These are phyloP conservation scores for Notothenia rossii DNA, from an alignment of 2,113 vertebrate species.

Conservation along the genomic window DNA sequence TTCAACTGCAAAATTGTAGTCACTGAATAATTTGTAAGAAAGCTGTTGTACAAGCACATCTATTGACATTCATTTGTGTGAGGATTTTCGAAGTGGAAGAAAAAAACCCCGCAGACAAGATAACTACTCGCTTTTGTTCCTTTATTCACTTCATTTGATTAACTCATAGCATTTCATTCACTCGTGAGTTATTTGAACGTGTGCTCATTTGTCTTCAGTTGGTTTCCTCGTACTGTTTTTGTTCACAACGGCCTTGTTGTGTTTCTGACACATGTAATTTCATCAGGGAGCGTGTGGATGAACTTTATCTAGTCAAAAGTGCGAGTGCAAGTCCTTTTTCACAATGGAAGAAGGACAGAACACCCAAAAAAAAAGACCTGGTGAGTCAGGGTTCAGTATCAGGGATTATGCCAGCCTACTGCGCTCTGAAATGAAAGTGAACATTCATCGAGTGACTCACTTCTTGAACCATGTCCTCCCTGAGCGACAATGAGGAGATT, in stretches of 20 bases:
- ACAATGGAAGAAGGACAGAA: slow-evolving; percentile 53
- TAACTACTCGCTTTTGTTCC: slow-evolving; percentile 89
- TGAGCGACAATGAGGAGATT: slow-evolving; percentile 86
- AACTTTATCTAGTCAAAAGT: slow-evolving; percentile 60
- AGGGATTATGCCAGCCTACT: slow-evolving; percentile 81
- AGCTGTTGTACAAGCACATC: slow-evolving; percentile 79
- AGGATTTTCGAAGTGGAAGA: slow-evolving; percentile 52
- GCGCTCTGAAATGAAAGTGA: slow-evolving; percentile 85
- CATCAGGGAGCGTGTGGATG: slow-evolving; percentile 34
- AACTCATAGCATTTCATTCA: slow-evolving; percentile 74
- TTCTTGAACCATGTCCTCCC: slow-evolving; percentile 66
- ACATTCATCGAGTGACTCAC: slow-evolving; percentile 84
- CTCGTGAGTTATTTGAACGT: slow-evolving; percentile 59
- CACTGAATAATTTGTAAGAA: slow-evolving; percentile 84
- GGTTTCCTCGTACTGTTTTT: slow-evolving; percentile 65
- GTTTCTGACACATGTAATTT: slow-evolving; percentile 58
- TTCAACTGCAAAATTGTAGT: slow-evolving; percentile 81
- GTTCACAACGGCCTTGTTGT: slow-evolving; percentile 71
- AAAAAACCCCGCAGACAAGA: slow-evolving; percentile 65
- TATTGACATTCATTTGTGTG: slow-evolving; percentile 77
- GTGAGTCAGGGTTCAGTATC: slow-evolving; percentile 84
- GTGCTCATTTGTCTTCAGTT: slow-evolving; percentile 59
- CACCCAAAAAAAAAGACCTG: slow-evolving; percentile 66
- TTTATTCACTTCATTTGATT: slow-evolving; percentile 82
- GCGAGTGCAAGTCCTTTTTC: slow-evolving; percentile 46